Evolutionary conservation across 2,888 invertebrate species (phyloP).

Genomic region (Noctuana brunneofusca): DNA sequence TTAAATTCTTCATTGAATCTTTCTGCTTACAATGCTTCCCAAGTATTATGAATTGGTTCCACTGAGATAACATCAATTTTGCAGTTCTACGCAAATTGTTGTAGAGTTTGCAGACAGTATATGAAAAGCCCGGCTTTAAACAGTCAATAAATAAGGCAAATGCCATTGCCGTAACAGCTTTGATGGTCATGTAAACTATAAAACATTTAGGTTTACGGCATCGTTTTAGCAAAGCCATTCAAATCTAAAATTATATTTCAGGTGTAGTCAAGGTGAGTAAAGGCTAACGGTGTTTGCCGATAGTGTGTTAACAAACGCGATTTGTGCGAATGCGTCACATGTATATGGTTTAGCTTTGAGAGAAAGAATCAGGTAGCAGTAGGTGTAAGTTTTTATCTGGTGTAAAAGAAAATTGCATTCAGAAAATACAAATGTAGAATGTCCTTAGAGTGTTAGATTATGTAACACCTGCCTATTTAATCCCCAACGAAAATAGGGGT

Average conservation of each 20-base stretch:
- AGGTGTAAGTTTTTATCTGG: too few species aligned
- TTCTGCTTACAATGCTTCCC: neutral
- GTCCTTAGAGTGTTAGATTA: neutral
- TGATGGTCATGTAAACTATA: conserved; percentile 32
- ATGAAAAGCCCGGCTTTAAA: conserved; percentile 22
- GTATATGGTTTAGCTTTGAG: neutral
- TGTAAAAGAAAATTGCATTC: neutral
- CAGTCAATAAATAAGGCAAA: conserved; percentile 29
- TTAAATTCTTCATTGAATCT: neutral
- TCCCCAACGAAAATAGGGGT: too few species aligned
- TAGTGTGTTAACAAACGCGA: conserved; percentile 11
- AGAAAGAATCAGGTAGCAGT: neutral
- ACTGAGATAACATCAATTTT: conserved; percentile 5
- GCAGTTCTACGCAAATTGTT: conserved; percentile 9
- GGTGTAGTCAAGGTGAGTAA: conserved; percentile 30
- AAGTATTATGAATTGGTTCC: conserved; percentile 3
- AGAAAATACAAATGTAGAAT: neutral
- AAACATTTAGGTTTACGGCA: conserved; percentile 34
- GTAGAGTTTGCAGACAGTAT: neutral
- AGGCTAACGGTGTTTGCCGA: conserved; percentile 21
- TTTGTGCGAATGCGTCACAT: conserved; percentile 14
- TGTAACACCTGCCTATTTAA: neutral
- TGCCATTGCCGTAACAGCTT: conserved; percentile 26
- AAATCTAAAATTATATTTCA: conserved; percentile 33
- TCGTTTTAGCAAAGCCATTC: conserved; percentile 33